phyloP scores from a whole-genome alignment of 2,888 invertebrate genomes.

The Netelia melanura region DNA sequence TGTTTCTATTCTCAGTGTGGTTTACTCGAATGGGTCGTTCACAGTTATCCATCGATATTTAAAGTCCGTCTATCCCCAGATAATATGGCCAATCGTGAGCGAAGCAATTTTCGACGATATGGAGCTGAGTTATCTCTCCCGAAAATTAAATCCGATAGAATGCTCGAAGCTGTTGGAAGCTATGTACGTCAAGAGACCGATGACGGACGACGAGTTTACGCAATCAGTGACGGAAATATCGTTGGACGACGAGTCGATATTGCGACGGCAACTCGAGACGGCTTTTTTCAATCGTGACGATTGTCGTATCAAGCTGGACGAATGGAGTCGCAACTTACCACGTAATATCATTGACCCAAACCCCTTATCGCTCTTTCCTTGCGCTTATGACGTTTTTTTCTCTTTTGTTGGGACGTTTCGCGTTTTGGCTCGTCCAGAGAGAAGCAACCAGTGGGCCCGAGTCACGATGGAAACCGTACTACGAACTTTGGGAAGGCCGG shows the following conservation, averaged over 20 bases:
- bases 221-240: conserved; percentile 23
- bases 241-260: conserved; percentile 45
- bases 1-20: background rate
- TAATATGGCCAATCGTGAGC: conserved; percentile 65
- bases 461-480: conserved; percentile 67
- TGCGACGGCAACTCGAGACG: conserved; percentile 47
- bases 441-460: conserved; percentile 63
- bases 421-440: conserved; percentile 26
- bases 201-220: conserved; percentile 39
- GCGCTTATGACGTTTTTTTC: background rate
- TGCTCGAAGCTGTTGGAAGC: conserved; percentile 72
- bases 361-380: background rate
- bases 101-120: conserved; percentile 66
- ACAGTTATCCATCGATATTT: background rate
- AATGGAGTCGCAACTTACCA: conserved; percentile 73
- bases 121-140: conserved; percentile 71
- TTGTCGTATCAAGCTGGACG: conserved; percentile 71
- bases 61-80: conserved; percentile 44
- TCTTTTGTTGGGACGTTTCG: background rate
- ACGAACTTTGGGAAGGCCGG: conserved; percentile 72
- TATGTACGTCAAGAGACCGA: conserved; percentile 63
- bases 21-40: background rate
- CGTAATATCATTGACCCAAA: conserved; percentile 59
- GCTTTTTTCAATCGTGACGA: conserved; percentile 59
- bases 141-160: conserved; percentile 72